These are phyloP conservation scores for Mirza zaza DNA, from an alignment of 2,113 vertebrate species.

Conservation along the genomic window DNA sequence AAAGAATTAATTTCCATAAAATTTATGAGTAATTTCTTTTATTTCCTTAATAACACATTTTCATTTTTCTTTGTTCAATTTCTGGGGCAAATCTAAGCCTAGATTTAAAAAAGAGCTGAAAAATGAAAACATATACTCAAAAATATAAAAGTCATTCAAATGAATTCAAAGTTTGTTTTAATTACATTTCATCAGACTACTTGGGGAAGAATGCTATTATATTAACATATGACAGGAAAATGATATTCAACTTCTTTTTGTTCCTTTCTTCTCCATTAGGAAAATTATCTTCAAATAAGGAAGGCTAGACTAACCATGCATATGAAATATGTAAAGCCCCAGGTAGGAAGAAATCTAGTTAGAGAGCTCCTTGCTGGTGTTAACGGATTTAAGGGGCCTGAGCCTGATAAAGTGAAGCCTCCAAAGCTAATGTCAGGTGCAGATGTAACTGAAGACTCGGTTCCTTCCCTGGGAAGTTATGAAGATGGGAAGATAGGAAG, in stretches of 20 bases:
- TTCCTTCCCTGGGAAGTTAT: not conserved
- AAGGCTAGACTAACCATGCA: not conserved
- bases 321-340: not conserved
- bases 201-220: not conserved
- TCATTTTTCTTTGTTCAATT: slow-evolving; percentile 49
- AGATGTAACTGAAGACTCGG: not conserved
- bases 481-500: not conserved
- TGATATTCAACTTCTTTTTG: slow-evolving; percentile 3
- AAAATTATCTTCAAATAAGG: slow-evolving; percentile 37
- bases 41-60: slow-evolving; percentile 23
- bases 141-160: slow-evolving; percentile 50
- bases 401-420: not conserved
- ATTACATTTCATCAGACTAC: slow-evolving; percentile 39
- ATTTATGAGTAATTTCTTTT: slow-evolving; percentile 37
- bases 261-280: slow-evolving; percentile 16
- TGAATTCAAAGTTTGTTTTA: slow-evolving; percentile 45
- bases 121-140: slow-evolving; percentile 44
- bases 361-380: not conserved
- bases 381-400: not conserved
- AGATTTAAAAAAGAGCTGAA: slow-evolving; percentile 27
- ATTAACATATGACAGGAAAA: slow-evolving; percentile 32
- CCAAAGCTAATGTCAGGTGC: not conserved
- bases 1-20: slow-evolving; percentile 28
- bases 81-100: slow-evolving; percentile 20
- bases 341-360: not conserved